phyloP scores from a whole-genome alignment of 2,888 invertebrate genomes.

The Phengaris arion region DNA sequence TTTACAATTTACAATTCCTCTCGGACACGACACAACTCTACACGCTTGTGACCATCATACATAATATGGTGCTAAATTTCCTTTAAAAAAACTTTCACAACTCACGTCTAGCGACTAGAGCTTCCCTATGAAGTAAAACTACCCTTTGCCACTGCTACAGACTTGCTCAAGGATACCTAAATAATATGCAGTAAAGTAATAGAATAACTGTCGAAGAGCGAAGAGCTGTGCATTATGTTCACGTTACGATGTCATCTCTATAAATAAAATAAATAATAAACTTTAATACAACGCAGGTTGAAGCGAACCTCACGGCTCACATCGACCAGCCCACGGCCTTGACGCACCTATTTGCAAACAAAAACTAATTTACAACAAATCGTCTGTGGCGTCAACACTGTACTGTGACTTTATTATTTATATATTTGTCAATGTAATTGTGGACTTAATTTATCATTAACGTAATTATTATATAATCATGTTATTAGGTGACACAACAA shows the following conservation, averaged over 20 bases:
- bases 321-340: slow-evolving; percentile 9
- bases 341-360: slow-evolving; percentile 14
- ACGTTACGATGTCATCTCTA: slow-evolving; percentile 5
- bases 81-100: too few species aligned
- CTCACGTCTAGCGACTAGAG: too few species aligned
- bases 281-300: background rate
- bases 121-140: too few species aligned
- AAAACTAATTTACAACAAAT: slow-evolving; percentile 17
- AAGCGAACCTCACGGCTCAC: background rate
- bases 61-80: too few species aligned
- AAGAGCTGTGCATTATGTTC: background rate
- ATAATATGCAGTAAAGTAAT: background rate
- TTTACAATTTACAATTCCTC: too few species aligned
- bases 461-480: background rate
- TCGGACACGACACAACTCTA: too few species aligned
- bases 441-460: background rate
- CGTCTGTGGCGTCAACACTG: background rate
- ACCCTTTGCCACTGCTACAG: background rate
- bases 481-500: too few species aligned
- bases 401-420: background rate
- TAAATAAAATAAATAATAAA: slow-evolving; percentile 7
- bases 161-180: slow-evolving; percentile 2
- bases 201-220: background rate
- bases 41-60: too few species aligned
- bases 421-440: background rate